phyloP scores from a whole-genome alignment of 2,888 invertebrate species.

The Gisinianus flammeolus region DNA sequence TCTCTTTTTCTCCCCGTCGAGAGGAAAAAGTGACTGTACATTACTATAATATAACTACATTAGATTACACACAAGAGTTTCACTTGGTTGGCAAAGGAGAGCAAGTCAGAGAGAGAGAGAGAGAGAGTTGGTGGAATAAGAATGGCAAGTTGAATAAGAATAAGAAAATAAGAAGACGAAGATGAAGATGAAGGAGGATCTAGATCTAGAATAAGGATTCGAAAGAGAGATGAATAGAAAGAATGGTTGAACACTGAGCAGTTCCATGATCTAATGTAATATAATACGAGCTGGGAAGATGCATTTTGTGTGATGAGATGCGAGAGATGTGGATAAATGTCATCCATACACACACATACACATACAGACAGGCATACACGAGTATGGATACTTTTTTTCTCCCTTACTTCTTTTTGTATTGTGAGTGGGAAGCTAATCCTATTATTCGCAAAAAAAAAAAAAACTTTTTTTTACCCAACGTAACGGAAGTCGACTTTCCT shows the following conservation, averaged over 20 bases:
- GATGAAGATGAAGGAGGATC: neutral
- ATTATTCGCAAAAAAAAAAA: slow-evolving; percentile 39
- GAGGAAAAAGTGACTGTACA: neutral
- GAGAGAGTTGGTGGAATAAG: no score
- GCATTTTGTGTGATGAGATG: slow-evolving; percentile 40
- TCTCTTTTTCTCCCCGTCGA: neutral
- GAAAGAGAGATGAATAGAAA: slow-evolving; percentile 1
- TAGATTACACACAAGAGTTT: neutral
- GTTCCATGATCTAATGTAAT: slow-evolving; percentile 8
- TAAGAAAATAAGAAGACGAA: neutral
- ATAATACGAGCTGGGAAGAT: slow-evolving; percentile 1
- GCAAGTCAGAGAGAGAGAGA: no score
- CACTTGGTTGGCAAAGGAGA: neutral
- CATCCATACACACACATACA: slow-evolving; percentile 38
- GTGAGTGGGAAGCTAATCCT: slow-evolving; percentile 39
- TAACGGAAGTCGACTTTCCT: slow-evolving; percentile 22
- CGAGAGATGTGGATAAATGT: slow-evolving; percentile 46
- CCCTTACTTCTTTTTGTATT: neutral
- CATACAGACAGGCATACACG: neutral
- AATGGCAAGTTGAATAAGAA: neutral
- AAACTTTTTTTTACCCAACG: slow-evolving; percentile 29
- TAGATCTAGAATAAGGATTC: neutral
- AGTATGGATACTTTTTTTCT: slow-evolving; percentile 24
- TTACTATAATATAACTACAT: slow-evolving; percentile 8
- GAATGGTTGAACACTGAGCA: neutral